Base-by-base conservation (phyloP, 2,113 vertebrate species). In the Actenoides lindsayi region DNA sequence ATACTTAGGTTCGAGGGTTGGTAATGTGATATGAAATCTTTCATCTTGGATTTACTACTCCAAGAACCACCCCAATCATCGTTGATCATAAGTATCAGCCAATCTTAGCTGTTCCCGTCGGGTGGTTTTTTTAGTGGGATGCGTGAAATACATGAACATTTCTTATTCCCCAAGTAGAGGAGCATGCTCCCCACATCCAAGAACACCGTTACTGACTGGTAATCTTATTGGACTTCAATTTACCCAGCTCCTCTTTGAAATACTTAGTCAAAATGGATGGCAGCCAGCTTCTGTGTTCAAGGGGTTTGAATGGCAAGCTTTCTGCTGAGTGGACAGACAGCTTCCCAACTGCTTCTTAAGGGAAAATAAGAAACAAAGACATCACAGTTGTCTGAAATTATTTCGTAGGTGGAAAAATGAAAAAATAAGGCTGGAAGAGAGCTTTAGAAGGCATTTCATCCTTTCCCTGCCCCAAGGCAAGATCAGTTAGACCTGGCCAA, bases 11-110 rank as follows among this genome's bases (percentile, higher is more conserved):
- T 71, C 17, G 5, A 67, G 90, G 44, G 83, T 62, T 94, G 77
- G 91, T 94, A 94, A 96, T 13, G n/a, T 11, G 82, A 97, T 87
- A 94, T 3, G 8, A 46, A 80, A 92, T 57, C 67, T 93, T 96
- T 96, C 77, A 74, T 94, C 74, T 93, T 0, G 0, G 50, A 37
- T 85, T 92, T 91, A 27, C 70, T 77, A 77, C 81, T 86, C 65
- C 46, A 82, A 96, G 50, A 82, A 46, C 56, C 50, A 87, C 39
- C 31, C 74, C 57, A 76, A 48, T 44, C 75, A 39, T 31, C 8
- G 1, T 3, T 84, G 89, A 83, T 95, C 93, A 87, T 65, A 94
- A 91, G 37, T 25, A 69, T 65, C 84, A 68, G 24, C 31, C 62
- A 79, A 73, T 41, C 44, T 56, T 23, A 57, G 33, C 20, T 83